Percentiles rank a stretch among this genome's conserved stretches.
Evolutionary conservation across 2,113 vertebrate species (phyloP).

Genomic region (Saccopteryx leptura): DNA sequence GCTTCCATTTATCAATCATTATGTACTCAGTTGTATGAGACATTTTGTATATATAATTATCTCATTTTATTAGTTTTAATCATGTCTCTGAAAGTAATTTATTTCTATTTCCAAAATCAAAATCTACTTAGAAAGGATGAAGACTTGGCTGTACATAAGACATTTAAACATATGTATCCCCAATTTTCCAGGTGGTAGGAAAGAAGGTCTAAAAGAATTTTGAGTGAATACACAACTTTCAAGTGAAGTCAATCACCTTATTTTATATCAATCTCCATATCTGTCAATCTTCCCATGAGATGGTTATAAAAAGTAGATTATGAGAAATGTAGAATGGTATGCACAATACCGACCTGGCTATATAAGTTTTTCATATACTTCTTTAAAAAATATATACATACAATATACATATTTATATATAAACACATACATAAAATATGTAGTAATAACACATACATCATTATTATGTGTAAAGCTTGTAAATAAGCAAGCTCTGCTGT

Average conservation of each 20-base stretch:
- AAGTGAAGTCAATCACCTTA: constrained; percentile 47
- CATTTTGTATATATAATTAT: constrained; percentile 30
- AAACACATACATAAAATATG: background rate
- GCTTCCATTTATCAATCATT: constrained; percentile 15
- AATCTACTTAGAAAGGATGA: constrained; percentile 42
- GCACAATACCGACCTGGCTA: constrained; percentile 14
- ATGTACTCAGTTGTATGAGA: background rate
- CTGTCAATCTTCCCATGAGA: constrained; percentile 12
- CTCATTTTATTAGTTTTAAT: constrained; percentile 23
- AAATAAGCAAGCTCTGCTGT: background rate
- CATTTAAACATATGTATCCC: background rate
- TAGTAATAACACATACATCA: background rate
- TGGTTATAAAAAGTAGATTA: background rate
- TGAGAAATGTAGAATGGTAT: constrained; percentile 28
- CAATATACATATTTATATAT: background rate
- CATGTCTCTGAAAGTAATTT: constrained; percentile 49
- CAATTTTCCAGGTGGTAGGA: background rate
- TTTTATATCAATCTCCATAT: background rate
- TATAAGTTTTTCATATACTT: constrained; percentile 30
- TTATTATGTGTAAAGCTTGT: background rate
- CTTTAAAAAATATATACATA: background rate
- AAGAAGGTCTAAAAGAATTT: constrained; percentile 25
- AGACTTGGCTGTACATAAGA: background rate
- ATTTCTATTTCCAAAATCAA: constrained; percentile 56
- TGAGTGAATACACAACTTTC: constrained; percentile 38